Conservation (phyloP, 2,888 invertebrate genomes). For the Macroteleia sp. region DNA sequence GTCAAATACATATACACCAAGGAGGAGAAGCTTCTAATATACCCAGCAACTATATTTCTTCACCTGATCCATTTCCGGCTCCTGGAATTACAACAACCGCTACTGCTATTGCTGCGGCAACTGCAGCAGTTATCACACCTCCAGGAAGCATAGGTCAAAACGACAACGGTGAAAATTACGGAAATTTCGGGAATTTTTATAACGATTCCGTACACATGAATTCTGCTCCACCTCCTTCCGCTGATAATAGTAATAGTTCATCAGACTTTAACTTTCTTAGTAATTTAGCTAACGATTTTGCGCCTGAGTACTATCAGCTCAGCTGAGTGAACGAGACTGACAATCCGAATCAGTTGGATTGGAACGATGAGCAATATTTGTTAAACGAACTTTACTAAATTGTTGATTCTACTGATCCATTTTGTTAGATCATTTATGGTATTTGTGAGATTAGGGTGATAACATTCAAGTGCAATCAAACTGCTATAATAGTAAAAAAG, state of each 20-base stretch:
- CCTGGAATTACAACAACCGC: constrained; percentile 83
- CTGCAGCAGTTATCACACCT: constrained; percentile 86
- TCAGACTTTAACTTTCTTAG: constrained; percentile 97
- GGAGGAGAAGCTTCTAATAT: constrained; percentile 85
- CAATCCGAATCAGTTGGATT: constrained; percentile 76
- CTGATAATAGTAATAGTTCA: constrained; percentile 95
- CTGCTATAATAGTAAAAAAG: constrained; percentile 24
- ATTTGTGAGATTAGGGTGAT: constrained; percentile 39
- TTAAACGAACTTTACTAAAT: constrained; percentile 79
- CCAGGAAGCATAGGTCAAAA: constrained; percentile 85
- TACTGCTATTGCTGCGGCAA: constrained; percentile 84
- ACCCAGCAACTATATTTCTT: constrained; percentile 83
- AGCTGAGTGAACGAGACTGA: constrained; percentile 85
- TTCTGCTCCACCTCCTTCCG: constrained; percentile 85
- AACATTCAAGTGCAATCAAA: constrained; percentile 71
- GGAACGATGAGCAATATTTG: constrained; percentile 81
- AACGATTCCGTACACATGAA: constrained; percentile 81
- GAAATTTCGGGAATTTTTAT: constrained; percentile 90
- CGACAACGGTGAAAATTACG: constrained; percentile 87
- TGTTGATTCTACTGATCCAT: constrained; percentile 30
- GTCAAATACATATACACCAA: constrained; percentile 80
- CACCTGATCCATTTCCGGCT: constrained; percentile 85
- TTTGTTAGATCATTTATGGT: constrained; percentile 42
- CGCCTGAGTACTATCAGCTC: constrained; percentile 94
- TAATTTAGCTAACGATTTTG: constrained; percentile 96